Evolutionary conservation across 92 coral and sea anemone genomes (phyloP).

Genomic region (Siderastrea radians): DNA sequence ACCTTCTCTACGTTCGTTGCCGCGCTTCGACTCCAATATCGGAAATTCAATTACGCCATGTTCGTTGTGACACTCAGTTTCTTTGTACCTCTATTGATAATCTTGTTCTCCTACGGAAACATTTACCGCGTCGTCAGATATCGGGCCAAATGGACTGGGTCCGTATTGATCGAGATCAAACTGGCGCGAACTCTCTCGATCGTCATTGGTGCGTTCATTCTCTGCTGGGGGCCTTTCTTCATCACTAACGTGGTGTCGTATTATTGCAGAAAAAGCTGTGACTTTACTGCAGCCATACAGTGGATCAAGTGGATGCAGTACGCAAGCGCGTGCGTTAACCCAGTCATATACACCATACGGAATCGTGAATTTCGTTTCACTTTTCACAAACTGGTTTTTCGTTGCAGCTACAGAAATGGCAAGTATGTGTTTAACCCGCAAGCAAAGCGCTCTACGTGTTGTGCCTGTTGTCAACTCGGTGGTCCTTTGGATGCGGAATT

Average conservation of each 20-base stretch:
- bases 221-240: constrained; percentile 95
- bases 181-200: constrained; percentile 90
- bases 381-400: constrained; percentile 81
- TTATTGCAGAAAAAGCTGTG: constrained; percentile 55
- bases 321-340: constrained; percentile 80
- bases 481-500: constrained; percentile 56
- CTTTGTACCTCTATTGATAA: constrained; percentile 75
- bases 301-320: constrained; percentile 87
- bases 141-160: constrained; percentile 91
- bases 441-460: constrained; percentile 22
- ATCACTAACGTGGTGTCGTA: constrained; percentile 66
- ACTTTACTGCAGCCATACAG: constrained; percentile 18
- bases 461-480: constrained; percentile 67
- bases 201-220: constrained; percentile 86
- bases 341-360: constrained; percentile 84
- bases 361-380: constrained; percentile 88
- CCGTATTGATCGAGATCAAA: constrained; percentile 87
- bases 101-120: constrained; percentile 74
- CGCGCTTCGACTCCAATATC: constrained; percentile 42
- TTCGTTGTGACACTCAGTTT: constrained; percentile 77
- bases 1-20: constrained; percentile 68
- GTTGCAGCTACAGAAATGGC: constrained; percentile 81
- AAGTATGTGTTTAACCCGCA: constrained; percentile 66
- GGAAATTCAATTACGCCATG: constrained; percentile 67
- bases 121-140: constrained; percentile 84